phyloP scores from a whole-genome alignment of 2,888 invertebrate species.

The Diachrysia chrysitis region DNA sequence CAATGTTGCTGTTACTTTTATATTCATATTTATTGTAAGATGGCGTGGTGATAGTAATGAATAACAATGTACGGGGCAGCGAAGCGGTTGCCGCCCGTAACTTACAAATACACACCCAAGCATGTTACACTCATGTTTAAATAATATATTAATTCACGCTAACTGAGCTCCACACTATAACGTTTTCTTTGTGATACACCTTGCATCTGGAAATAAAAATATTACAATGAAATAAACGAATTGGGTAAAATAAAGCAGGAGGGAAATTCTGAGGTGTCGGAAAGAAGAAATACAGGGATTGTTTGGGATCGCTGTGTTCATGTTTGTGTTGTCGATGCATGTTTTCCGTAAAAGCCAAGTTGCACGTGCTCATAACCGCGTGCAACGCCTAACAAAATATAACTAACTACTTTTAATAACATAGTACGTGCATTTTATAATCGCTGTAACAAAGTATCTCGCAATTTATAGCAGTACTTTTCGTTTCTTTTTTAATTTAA shows the following conservation, averaged over 20 bases:
- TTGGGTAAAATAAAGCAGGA: conserved; percentile 15
- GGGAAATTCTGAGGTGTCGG: conserved; percentile 1
- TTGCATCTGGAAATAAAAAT: conserved; percentile 19
- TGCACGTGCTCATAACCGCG: conserved; percentile 7
- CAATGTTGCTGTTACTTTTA: conserved; percentile 28
- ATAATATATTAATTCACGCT: conserved; percentile 52
- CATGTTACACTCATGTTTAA: conserved; percentile 27
- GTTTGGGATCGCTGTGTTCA: conserved; percentile 4
- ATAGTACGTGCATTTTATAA: not conserved
- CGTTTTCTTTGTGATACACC: conserved; percentile 33
- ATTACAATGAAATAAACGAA: conserved; percentile 9
- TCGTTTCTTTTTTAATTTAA: not conserved
- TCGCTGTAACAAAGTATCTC: conserved; percentile 5
- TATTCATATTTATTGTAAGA: conserved; percentile 38
- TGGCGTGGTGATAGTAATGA: conserved; percentile 39
- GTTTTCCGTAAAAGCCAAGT: conserved; percentile 18
- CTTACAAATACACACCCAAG: conserved; percentile 25
- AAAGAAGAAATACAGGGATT: not conserved
- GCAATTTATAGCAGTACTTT: conserved; percentile 9
- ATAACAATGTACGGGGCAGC: conserved; percentile 47
- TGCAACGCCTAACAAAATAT: not conserved
- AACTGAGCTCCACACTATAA: conserved; percentile 12
- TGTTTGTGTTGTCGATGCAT: conserved; percentile 19
- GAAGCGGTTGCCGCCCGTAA: conserved; percentile 28
- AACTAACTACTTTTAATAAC: conserved; percentile 1